A percentile compares a stretch with the other conserved stretches of the same genome.
phyloP scores from a whole-genome alignment of 1,140 invertebrate species.

The Heterodera schachtii region DNA sequence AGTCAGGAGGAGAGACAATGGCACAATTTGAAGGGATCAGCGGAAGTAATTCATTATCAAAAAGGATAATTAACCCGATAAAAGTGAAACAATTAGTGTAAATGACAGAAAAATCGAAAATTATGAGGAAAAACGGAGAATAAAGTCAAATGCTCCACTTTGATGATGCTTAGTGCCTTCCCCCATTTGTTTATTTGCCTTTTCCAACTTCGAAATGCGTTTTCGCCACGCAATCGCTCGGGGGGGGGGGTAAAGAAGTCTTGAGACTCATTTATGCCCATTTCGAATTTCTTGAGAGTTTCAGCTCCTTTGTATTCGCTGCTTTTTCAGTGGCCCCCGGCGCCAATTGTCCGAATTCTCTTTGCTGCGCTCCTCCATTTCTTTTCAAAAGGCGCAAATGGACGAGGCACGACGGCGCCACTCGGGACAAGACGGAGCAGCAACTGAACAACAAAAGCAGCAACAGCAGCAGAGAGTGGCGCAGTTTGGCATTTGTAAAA shows the following conservation, averaged over 20 bases:
- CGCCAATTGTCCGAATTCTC: constrained; percentile 21
- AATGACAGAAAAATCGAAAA: too few species aligned
- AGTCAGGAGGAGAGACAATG: background rate
- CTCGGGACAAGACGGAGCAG: background rate
- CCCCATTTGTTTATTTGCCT: background rate
- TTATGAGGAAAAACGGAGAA: too few species aligned
- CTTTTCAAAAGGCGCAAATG: background rate
- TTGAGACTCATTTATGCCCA: background rate
- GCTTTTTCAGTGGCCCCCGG: background rate
- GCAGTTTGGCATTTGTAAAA: background rate
- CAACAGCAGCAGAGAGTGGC: too few species aligned
- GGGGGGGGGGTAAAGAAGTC: background rate
- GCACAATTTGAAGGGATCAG: too few species aligned
- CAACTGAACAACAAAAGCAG: too few species aligned
- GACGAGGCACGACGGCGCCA: constrained; percentile 4
- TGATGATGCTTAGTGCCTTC: too few species aligned
- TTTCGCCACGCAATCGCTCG: background rate
- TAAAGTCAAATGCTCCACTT: too few species aligned
- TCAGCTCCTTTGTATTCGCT: background rate
- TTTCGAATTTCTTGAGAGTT: background rate
- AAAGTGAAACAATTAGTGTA: too few species aligned
- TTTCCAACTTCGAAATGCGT: background rate
- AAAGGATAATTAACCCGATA: too few species aligned
- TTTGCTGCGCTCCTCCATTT: constrained; percentile 5
- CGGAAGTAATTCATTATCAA: too few species aligned